Evolutionary conservation across 2,888 invertebrate genomes (phyloP), one percentile per base, ranked within the genome.

Genomic region (Argyresthia albistria): DNA sequence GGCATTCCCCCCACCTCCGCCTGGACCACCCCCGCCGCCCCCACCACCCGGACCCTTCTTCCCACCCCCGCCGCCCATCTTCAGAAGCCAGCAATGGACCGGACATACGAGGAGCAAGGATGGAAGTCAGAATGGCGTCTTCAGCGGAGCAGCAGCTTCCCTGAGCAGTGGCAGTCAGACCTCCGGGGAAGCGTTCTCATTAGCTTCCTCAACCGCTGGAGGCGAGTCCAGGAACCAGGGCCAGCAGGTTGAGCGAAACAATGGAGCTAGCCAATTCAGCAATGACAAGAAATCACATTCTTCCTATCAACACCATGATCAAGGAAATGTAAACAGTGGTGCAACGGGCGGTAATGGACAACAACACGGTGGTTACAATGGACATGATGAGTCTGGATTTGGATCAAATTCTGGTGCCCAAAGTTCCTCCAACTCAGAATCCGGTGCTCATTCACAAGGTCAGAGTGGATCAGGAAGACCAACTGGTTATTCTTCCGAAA

Each of bases 31-130:
- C 1, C 61, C 59, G 8, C 58, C 57, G 2, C 58, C 25, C 25
- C 25, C 25, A 25, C 25, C 25, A 25, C 25, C 25, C 2, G 25
- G 25, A 25, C 25, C 25, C 25, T 25, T 25, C 25, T 25, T 25
- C 25, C 25, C 25, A 25, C 57, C 61, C 7, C 62, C 64, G 7
- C 65, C 66, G 35, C 59, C 64, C 35, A 54, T 64, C 35, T 76
- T 73, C 58, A 71, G 59, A 35, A 65, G 77, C 0, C 67, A 70
- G n/a, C 71, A 81, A 47, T 80, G 79, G 79, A 73, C 70, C 16
- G 80, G 80, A 1, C 55, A 71, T 9, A 58, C 71, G 9, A 68
- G 68, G 51, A 63, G 60, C 15, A 37, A 60, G 36, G 63, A 66
- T 47, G 77, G 78, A 1, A 50, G 57, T 3, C 63, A 64, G 36